Percentiles rank a stretch among this genome's conserved stretches.
These are phyloP conservation scores for Monochamus alternatus DNA, from an alignment of 2,888 invertebrate species.

Conservation along the genomic window DNA sequence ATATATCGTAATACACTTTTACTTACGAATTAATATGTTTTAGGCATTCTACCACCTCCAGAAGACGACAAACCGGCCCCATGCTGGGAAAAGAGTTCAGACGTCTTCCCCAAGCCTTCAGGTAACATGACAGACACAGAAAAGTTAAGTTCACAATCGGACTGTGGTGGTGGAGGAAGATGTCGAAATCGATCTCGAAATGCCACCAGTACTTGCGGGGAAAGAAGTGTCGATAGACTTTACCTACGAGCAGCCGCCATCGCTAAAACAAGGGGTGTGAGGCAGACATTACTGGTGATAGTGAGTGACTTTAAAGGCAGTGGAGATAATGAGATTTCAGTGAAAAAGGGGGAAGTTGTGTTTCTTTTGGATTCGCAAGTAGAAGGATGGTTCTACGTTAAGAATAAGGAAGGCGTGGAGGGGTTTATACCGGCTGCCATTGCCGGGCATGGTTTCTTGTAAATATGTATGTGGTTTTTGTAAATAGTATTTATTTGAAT, in stretches of 20 bases:
- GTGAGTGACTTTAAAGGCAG: constrained; percentile 78
- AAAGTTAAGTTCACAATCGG: constrained; percentile 79
- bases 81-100: constrained; percentile 88
- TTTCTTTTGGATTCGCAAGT: constrained; percentile 76
- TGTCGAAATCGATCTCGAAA: constrained; percentile 59
- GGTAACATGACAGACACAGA: constrained; percentile 88
- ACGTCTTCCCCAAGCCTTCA: constrained; percentile 86
- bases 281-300: constrained; percentile 81
- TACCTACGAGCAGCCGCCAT: constrained; percentile 78
- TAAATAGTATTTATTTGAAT: constrained; percentile 50
- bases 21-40: too few species aligned
- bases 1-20: too few species aligned
- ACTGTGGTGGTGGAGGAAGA: constrained; percentile 74
- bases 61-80: constrained; percentile 75
- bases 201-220: constrained; percentile 74
- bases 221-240: constrained; percentile 81
- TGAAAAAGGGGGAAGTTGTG: constrained; percentile 84
- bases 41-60: constrained; percentile 68
- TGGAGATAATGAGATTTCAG: constrained; percentile 77
- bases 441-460: constrained; percentile 86
- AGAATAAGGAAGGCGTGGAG: constrained; percentile 79
- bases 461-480: constrained; percentile 56
- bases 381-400: constrained; percentile 84
- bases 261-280: constrained; percentile 70
- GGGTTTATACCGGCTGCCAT: constrained; percentile 86